These are phyloP conservation scores for Varanus komodoensis DNA, from an alignment of 2,113 vertebrate genomes.

Conservation along the genomic window DNA sequence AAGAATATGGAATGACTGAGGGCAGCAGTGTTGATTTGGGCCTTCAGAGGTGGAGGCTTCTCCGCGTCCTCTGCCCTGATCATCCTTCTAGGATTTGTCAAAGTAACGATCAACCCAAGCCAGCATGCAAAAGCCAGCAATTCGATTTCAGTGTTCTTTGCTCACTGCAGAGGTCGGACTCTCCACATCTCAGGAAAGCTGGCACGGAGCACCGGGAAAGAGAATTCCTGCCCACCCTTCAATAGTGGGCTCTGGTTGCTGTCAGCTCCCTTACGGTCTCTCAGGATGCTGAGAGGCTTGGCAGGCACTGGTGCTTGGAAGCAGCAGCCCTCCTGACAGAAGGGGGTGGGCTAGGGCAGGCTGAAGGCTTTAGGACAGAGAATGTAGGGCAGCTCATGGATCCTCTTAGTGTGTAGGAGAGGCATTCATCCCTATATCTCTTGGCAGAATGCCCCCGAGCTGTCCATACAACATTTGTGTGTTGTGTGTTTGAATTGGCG, in stretches of 20 bases:
- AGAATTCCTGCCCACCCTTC: background rate
- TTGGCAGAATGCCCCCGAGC: too few species aligned
- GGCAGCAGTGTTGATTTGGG: background rate
- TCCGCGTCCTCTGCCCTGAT: background rate
- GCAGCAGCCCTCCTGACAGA: background rate
- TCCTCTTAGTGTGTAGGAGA: background rate
- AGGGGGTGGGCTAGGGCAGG: background rate
- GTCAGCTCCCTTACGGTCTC: background rate
- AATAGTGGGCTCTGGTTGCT: background rate
- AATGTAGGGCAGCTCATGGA: background rate
- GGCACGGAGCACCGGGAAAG: background rate
- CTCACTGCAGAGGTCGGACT: background rate
- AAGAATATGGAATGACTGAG: background rate
- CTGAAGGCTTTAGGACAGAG: background rate
- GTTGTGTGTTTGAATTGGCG: background rate
- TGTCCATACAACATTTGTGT: background rate
- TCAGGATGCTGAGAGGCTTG: background rate
- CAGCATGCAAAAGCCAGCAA: background rate
- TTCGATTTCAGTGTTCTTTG: background rate
- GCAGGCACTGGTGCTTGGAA: background rate
- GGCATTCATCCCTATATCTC: background rate
- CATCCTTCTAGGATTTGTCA: background rate
- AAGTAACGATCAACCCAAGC: too few species aligned
- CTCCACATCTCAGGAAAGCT: background rate
- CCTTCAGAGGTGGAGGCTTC: background rate